A percentile compares a stretch with the other conserved stretches of the same genome.
These are phyloP conservation scores for Ceratosolen solmsi DNA, from an alignment of 1,140 invertebrate genomes.

Conservation along the genomic window DNA sequence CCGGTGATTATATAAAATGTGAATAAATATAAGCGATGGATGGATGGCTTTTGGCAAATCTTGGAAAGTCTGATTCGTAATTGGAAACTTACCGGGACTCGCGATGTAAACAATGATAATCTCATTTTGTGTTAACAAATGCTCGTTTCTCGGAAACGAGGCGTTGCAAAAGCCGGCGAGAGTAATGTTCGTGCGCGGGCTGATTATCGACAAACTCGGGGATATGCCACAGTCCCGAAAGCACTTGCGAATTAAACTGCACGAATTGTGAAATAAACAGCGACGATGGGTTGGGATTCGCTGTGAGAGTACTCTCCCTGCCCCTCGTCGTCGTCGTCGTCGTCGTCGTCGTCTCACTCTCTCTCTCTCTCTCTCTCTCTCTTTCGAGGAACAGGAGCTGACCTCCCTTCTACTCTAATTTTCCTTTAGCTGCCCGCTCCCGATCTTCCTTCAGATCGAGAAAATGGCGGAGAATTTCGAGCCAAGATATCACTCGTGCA, in stretches of 20 bases:
- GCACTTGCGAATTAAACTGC: neutral
- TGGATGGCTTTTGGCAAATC: too few species aligned
- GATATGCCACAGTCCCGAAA: neutral
- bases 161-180: neutral
- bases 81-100: too few species aligned
- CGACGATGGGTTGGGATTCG: too few species aligned
- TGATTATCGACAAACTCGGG: too few species aligned
- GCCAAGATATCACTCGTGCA: neutral
- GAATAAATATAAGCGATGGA: too few species aligned
- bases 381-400: neutral
- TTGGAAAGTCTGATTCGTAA: too few species aligned
- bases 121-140: neutral
- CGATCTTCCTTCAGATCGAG: conserved; percentile 35
- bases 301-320: too few species aligned
- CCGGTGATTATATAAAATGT: too few species aligned
- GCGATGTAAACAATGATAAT: conserved; percentile 1
- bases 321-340: too few species aligned
- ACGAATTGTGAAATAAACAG: neutral
- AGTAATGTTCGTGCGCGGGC: neutral
- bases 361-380: too few species aligned
- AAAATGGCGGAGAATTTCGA: conserved; percentile 48
- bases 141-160: neutral
- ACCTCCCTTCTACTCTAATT: neutral
- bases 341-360: too few species aligned
- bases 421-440: neutral